A percentile compares a stretch with the other conserved stretches of the same genome.
Evolutionary conservation across 2,888 invertebrate species (phyloP).

Genomic region (Drosophila kuntzei): DNA sequence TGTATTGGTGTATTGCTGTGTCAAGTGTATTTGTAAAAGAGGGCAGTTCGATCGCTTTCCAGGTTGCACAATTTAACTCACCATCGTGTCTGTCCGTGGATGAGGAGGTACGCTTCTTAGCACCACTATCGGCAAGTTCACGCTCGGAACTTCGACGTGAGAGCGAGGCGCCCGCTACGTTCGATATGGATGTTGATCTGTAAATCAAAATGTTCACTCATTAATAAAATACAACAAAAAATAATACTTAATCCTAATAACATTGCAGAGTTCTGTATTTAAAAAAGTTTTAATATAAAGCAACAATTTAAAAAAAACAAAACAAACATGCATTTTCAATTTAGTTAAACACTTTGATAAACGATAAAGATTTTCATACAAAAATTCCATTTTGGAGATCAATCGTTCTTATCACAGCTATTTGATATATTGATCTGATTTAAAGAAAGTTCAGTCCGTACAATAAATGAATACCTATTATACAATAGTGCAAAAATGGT

Average conservation of each 20-base stretch:
- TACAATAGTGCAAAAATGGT: too few relatives aligned
- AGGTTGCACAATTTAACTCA: constrained; percentile 75
- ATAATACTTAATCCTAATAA: background rate
- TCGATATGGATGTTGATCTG: constrained; percentile 95
- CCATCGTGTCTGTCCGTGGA: constrained; percentile 90
- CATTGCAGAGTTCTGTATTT: background rate
- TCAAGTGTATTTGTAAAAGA: constrained; percentile 32
- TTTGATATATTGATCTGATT: too few relatives aligned
- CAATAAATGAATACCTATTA: too few relatives aligned
- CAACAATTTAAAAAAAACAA: background rate
- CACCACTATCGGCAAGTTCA: constrained; percentile 89
- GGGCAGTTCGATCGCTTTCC: constrained; percentile 34
- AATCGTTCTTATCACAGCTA: too few relatives aligned
- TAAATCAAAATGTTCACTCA: background rate
- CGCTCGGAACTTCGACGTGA: constrained; percentile 94
- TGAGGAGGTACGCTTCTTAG: constrained; percentile 91
- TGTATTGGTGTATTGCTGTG: constrained; percentile 16
- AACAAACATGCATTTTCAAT: background rate
- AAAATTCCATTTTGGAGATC: too few relatives aligned
- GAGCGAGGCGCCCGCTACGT: constrained; percentile 93
- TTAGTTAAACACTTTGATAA: background rate
- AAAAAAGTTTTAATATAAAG: background rate
- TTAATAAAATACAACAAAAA: background rate
- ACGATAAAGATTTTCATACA: too few relatives aligned
- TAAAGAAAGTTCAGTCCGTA: too few relatives aligned